Base-by-base conservation (phyloP, 2,797 vertebrate species). In the Kryptopterus vitreolus region DNA sequence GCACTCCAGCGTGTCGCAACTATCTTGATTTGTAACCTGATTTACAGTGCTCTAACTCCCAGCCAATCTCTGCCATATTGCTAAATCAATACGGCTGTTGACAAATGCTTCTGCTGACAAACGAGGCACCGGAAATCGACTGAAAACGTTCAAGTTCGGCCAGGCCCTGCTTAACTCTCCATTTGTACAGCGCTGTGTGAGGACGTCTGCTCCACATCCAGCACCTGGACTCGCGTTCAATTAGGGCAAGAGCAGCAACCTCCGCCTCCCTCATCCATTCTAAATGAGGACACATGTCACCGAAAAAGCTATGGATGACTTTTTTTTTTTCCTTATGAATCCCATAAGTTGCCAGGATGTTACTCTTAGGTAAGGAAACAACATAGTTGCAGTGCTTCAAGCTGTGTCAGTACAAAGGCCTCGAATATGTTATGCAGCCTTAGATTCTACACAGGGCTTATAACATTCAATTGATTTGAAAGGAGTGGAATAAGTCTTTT, bases 61-160 rank as follows among this genome's bases (percentile, higher is more conserved):
- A 84, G 90, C 90, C 92, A 92, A 93, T 93, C 90, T 93, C 86
- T 57, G 77, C 75, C 83, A 73, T 88, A 92, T 91, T 91, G 90
- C 90, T 92, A 88, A 93, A 94, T 94, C 92, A 89, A 93, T 94
- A 91, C 18, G 77, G 62, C 83, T 69, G 61, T 87, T 90, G 92
- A 93, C 86, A 76, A 92, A 92, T 91, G 90, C 77, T 87, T 81
- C 38, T 59, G 74, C 69, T 89, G 92, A 92, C 87, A 86, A 90
- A 92, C 87, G 84, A 87, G 85, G 84, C 84, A 88, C 89, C 86
- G 73, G 91, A 91, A 93, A 91, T 92, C 88, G 90, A 88, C 90
- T 91, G 82, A 88, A 90, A 92, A 88, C 91, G 89, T 92, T 92
- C 90, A 88, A 90, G 89, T 92, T 92, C 90, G 85, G 88, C 82